These are phyloP conservation scores for Cryptus armator DNA, from an alignment of 2,888 invertebrate genomes.

Conservation along the genomic window DNA sequence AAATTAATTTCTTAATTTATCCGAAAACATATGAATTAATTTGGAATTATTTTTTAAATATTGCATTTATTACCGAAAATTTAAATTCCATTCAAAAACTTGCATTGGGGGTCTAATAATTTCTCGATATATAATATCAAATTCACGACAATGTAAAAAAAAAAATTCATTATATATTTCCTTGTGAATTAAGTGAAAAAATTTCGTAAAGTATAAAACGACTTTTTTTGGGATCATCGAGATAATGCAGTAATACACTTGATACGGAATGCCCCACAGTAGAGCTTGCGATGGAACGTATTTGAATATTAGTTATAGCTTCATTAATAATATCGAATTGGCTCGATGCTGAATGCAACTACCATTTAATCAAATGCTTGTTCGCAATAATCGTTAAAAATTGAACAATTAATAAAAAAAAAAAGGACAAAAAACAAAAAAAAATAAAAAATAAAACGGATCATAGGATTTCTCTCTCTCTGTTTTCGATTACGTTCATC, in stretches of 20 bases:
- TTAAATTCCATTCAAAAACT: too few species aligned
- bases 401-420: constrained; percentile 8
- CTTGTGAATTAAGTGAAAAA: background rate
- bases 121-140: too few species aligned
- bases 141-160: too few species aligned
- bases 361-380: constrained; percentile 60
- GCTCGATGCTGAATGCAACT: constrained; percentile 63
- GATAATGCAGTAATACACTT: background rate
- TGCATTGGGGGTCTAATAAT: too few species aligned
- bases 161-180: too few species aligned
- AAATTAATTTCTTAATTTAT: background rate
- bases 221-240: background rate
- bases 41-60: too few species aligned
- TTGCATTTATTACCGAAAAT: too few species aligned
- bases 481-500: constrained; percentile 47
- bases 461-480: constrained; percentile 47
- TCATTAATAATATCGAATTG: constrained; percentile 62
- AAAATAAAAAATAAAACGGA: background rate
- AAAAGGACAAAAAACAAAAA: constrained; percentile 2
- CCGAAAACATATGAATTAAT: too few species aligned
- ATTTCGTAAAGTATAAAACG: background rate
- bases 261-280: constrained; percentile 1
- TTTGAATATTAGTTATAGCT: constrained; percentile 56
- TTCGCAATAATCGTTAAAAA: constrained; percentile 61
- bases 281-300: constrained; percentile 48